Base-by-base conservation (phyloP, 2,113 vertebrate species). In the Pangasianodon gigas region DNA sequence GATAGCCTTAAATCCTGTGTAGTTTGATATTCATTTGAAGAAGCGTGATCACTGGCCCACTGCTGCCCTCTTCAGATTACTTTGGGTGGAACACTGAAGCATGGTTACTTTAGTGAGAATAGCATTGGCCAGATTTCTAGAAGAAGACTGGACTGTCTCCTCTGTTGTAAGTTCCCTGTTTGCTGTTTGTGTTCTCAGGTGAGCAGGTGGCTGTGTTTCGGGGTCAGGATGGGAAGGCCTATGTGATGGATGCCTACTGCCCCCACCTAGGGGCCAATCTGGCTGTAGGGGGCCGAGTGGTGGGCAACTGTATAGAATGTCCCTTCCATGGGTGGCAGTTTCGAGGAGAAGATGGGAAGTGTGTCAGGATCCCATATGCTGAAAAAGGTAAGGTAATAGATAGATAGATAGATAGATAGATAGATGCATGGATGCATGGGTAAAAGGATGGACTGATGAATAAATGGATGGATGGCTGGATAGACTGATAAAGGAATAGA, bases 271-370 rank as follows among this genome's bases (percentile, higher is more conserved):
- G 97, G 0, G 96, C 97, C 51, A 96, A 95, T 93, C 92, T 97
- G 46, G 93, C 95, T 0, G 94, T 96, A 0, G 96, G 97, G 0
- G 96, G 97, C 26, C 92, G 83, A 0, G 95, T 97, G 54, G 89
- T 95, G 48, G 97, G 96, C 26, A 91, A 84, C 56, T 97, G 97
- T 88, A 94, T 97, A 0, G 95, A 97, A 69, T 97, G 97, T 82
- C 97, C 96, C 0, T 97, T 96, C 90, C 97, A 97, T 0, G 96
- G 97, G 79, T 97, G 97, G 97, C 95, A 93, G 92, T 96, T 97
- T 89, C 91, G 32, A 0, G 97, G 96, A 2, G 88, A 94, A 1
- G 95, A 96, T 0, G 97, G 97, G 1, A 97, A 96, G 77, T 96
- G 97, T 92, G 91, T 93, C 86, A 93, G 37, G 75, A 95, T 97